These are phyloP conservation scores for Apodemia zela DNA, from an alignment of 2,888 invertebrate genomes.

Conservation along the genomic window DNA sequence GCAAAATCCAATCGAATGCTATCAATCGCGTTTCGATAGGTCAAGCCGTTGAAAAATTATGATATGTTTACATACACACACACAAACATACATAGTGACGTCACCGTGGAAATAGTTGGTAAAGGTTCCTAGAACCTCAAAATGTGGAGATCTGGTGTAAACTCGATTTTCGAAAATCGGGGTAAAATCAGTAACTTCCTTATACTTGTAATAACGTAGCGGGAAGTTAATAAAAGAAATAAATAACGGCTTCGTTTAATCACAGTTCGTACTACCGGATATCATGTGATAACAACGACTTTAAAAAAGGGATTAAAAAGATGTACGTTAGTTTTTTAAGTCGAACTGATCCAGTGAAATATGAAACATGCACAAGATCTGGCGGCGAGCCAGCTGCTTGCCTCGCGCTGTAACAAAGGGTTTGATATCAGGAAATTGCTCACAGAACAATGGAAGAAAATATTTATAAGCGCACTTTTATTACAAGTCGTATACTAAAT, in stretches of 20 bases:
- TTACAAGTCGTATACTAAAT: conserved; percentile 22
- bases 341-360: conserved; percentile 69
- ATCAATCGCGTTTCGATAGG: too few species aligned
- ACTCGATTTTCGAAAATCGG: too few species aligned
- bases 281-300: conserved; percentile 16
- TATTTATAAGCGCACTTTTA: conserved; percentile 23
- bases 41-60: too few species aligned
- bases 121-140: too few species aligned
- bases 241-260: neutral
- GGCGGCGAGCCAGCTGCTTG: conserved; percentile 68
- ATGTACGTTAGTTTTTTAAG: conserved; percentile 52
- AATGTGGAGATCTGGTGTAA: too few species aligned
- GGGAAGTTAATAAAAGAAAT: neutral
- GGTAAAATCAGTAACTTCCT: too few species aligned
- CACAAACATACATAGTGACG: too few species aligned
- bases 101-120: too few species aligned
- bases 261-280: neutral
- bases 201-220: neutral
- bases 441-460: conserved; percentile 25
- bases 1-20: too few species aligned
- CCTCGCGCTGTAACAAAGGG: conserved; percentile 33
- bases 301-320: conserved; percentile 36
- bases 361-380: conserved; percentile 67
- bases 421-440: conserved; percentile 24
- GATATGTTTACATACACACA: too few species aligned